phyloP scores from a whole-genome alignment of 2,888 invertebrate genomes.

The Amiota minor region DNA sequence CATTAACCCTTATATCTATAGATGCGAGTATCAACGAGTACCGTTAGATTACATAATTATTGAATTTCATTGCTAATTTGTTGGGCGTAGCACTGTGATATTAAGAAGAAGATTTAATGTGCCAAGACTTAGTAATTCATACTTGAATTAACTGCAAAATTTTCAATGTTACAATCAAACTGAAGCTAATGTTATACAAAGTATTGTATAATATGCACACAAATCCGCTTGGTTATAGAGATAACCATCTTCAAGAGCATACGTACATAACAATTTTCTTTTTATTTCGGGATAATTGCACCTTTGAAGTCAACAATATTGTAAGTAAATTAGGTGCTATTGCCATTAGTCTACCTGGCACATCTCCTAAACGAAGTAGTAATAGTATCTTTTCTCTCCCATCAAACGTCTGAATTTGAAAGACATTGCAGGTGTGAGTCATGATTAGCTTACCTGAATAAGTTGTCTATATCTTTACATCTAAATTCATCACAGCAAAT shows the following conservation, averaged over 20 bases:
- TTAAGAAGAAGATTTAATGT: too few species aligned
- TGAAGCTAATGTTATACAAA: too few species aligned
- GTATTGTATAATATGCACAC: too few species aligned
- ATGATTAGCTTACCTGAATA: not conserved
- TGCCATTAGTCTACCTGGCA: slow-evolving; percentile 17
- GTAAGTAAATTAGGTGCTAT: not conserved
- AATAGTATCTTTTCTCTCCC: too few species aligned
- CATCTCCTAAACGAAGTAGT: not conserved
- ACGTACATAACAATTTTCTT: not conserved
- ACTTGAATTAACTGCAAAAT: too few species aligned
- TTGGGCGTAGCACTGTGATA: slow-evolving; percentile 55
- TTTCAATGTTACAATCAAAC: too few species aligned
- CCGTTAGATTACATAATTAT: slow-evolving; percentile 54
- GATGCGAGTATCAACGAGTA: slow-evolving; percentile 29
- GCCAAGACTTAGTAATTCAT: too few species aligned
- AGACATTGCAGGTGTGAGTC: slow-evolving; percentile 13
- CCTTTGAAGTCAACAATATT: not conserved
- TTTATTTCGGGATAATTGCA: slow-evolving; percentile 2
- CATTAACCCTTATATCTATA: not conserved
- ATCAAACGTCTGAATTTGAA: not conserved
- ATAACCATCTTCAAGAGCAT: slow-evolving; percentile 45
- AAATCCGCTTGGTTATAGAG: slow-evolving; percentile 34
- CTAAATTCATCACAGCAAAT: slow-evolving; percentile 31
- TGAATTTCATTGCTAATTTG: slow-evolving; percentile 61
- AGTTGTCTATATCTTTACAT: not conserved